Evolutionary conservation across 2,797 vertebrate genomes (phyloP), one percentile per base, ranked within the genome.

Genomic region (Cossypha polioptera): DNA sequence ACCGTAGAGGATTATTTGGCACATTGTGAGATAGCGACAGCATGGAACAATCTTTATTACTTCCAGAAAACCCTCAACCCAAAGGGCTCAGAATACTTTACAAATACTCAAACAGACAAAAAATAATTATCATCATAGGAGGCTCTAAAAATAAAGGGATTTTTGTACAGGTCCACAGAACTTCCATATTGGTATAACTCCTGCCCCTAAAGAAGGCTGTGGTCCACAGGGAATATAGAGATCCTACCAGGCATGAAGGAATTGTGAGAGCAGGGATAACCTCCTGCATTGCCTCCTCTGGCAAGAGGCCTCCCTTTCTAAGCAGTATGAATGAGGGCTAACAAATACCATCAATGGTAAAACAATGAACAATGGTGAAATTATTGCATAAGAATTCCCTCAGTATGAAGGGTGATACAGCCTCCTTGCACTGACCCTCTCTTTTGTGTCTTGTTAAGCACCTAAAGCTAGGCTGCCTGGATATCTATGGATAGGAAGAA

Each of bases 191-290:
- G 1, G 18, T 71, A 26, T 4, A 59, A 42, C 48, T 74, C 28
- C 33, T 81, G 10, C 17, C 6, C 6, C 21, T 26, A 7, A 2
- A 5, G 16, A 35, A 58, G 7, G 28, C 33, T 50, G 1, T 0
- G 1, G 26, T 67, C 29, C 45, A 31, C 28, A 73, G n/a, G 18
- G 28, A 75, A 66, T 26, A 10, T 42, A 33, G 25, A 65, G 9
- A 16, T 63, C 31, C 16, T 40, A 5, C 0, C 0, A 1, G 14
- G 13, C 13, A 4, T 7, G 13, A 31, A 38, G 57, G 63, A 86
- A 16, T 7, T 47, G 13, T 54, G 28, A 58, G 28, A 68, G 33
- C 40, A 62, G 24, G 2, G 13, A 7, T 11, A n/a, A 63, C 35
- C 4, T 7, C 17, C 3, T 1, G 16, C 7, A 38, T 36, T 71